Conservation (phyloP, 2,113 vertebrate species). For the Phyllostomus discolor region DNA sequence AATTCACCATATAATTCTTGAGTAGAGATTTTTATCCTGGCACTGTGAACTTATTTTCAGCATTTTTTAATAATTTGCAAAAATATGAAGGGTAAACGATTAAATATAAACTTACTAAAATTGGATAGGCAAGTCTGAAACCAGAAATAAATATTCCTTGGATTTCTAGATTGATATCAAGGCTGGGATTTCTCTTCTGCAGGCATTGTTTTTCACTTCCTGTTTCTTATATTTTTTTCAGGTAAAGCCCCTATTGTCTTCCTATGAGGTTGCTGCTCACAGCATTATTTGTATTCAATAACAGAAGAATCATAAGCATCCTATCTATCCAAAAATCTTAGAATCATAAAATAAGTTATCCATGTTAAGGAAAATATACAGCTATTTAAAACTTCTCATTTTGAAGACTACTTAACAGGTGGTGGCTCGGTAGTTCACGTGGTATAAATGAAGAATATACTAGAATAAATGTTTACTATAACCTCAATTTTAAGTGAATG, state of each 20-base stretch:
- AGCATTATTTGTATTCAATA: not conserved
- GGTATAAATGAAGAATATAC: not conserved
- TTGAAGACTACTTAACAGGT: not conserved
- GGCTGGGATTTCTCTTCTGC: not conserved
- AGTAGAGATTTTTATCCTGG: not conserved
- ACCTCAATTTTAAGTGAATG: not conserved
- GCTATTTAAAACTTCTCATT: not conserved
- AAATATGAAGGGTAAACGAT: constrained; percentile 26
- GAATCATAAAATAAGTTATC: constrained; percentile 21
- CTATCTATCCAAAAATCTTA: not conserved
- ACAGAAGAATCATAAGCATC: not conserved
- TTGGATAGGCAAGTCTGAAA: not conserved
- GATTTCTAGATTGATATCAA: not conserved
- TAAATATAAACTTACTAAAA: not conserved
- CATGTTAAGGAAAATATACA: not conserved
- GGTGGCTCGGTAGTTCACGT: not conserved
- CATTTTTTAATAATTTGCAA: constrained; percentile 27
- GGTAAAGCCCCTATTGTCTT: not conserved
- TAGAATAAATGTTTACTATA: not conserved
- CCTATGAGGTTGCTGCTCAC: not conserved
- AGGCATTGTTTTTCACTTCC: not conserved
- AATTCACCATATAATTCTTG: not conserved
- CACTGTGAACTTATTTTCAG: constrained; percentile 11
- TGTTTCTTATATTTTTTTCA: constrained; percentile 31
- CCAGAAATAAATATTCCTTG: constrained; percentile 23